Percentiles rank a stretch among this genome's conserved stretches.
Conservation (phyloP, 2,113 vertebrate species). For the Mirza zaza region DNA sequence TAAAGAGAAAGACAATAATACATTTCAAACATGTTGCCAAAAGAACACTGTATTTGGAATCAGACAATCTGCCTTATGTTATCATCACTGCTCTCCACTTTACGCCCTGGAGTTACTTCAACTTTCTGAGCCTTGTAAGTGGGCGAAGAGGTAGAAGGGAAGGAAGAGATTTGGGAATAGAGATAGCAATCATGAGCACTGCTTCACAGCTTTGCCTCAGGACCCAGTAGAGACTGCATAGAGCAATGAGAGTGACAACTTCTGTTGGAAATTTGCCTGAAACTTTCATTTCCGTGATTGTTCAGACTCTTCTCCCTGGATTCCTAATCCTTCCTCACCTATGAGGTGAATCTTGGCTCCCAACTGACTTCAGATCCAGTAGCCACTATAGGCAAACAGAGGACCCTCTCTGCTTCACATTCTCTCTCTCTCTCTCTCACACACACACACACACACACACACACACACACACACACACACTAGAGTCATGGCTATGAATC, state of each 20-base stretch:
- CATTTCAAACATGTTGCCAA: neutral
- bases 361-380: neutral
- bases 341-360: neutral
- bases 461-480: neutral
- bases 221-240: rapidly evolving
- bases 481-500: neutral
- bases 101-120: neutral
- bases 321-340: neutral
- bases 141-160: neutral
- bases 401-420: neutral
- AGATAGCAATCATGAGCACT: neutral
- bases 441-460: neutral
- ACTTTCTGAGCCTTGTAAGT: neutral
- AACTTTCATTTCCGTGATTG: neutral
- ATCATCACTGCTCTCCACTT: neutral
- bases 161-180: neutral
- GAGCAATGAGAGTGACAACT: neutral
- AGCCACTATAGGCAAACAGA: neutral
- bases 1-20: neutral
- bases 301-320: neutral
- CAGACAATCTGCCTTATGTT: neutral
- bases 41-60: neutral
- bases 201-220: neutral
- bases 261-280: neutral
- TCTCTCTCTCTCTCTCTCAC: rapidly evolving